These are phyloP conservation scores for Octopus bimaculoides DNA, from an alignment of 1,140 invertebrate genomes.

Conservation along the genomic window DNA sequence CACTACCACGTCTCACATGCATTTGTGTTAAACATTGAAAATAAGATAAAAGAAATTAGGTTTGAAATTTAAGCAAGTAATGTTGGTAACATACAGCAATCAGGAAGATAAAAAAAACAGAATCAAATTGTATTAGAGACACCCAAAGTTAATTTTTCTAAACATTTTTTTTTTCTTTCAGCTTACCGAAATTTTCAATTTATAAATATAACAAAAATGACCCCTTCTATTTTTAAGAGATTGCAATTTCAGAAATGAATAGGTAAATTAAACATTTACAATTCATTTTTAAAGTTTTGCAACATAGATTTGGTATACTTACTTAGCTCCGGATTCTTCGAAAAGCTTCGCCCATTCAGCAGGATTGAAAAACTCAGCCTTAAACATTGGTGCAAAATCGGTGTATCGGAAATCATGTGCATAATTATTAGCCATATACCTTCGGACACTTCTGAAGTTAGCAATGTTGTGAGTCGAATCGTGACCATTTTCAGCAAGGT, in stretches of 20 bases:
- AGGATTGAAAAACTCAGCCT: constrained; percentile 35
- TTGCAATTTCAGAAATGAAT: background rate
- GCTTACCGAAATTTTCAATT: too few relatives aligned
- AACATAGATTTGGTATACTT: constrained; percentile 46
- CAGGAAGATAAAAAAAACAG: too few relatives aligned
- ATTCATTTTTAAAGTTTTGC: background rate
- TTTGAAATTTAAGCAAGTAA: too few relatives aligned
- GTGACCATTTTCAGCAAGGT: constrained; percentile 30
- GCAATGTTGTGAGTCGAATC: constrained; percentile 12
- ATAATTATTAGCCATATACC: constrained; percentile 46
- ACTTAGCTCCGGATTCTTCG: constrained; percentile 42
- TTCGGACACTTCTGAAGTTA: constrained; percentile 21
- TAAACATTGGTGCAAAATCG: constrained; percentile 44
- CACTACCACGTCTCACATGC: too few relatives aligned
- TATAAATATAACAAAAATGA: too few relatives aligned
- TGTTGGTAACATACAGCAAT: too few relatives aligned
- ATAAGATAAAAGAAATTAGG: too few relatives aligned
- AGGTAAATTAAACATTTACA: background rate
- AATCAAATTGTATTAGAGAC: too few relatives aligned
- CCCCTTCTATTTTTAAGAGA: too few relatives aligned
- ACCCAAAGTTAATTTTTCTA: too few relatives aligned
- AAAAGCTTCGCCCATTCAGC: constrained; percentile 41
- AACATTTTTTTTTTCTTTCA: too few relatives aligned
- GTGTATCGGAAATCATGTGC: constrained; percentile 39
- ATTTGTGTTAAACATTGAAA: too few relatives aligned